Evolutionary conservation across 2,797 vertebrate species (phyloP).

Genomic region (Melanotaenia nigrans): DNA sequence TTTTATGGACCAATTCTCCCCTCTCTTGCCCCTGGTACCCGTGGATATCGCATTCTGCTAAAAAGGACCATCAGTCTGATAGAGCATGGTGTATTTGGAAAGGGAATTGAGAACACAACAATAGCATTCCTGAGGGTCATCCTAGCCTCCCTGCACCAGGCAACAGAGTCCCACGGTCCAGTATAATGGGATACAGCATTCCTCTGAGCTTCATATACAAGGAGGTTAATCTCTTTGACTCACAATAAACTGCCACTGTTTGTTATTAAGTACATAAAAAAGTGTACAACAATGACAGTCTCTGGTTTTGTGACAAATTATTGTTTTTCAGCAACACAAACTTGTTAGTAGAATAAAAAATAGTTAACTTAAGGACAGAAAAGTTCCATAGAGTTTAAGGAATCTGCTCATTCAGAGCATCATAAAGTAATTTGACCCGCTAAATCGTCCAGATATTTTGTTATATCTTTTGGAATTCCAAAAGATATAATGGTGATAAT

Average conservation of each 20-base stretch:
- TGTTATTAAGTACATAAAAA: constrained; percentile 14
- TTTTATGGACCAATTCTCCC: constrained; percentile 85
- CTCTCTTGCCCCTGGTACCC: constrained; percentile 70
- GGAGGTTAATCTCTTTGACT: constrained; percentile 54
- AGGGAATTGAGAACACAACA: constrained; percentile 78
- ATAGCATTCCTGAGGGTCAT: constrained; percentile 87
- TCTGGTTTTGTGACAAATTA: not conserved
- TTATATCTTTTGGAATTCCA: not conserved
- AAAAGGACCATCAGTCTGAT: constrained; percentile 87
- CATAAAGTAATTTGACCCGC: not conserved
- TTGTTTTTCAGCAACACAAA: not conserved
- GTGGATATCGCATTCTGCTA: constrained; percentile 93
- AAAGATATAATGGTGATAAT: not conserved
- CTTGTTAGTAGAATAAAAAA: not conserved
- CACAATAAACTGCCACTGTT: constrained; percentile 38
- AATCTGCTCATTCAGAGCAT: not conserved
- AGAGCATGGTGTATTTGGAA: constrained; percentile 84
- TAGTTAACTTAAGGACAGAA: not conserved
- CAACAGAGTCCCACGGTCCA: constrained; percentile 79
- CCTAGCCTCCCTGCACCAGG: constrained; percentile 73
- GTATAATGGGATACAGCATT: constrained; percentile 72
- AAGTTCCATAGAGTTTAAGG: not conserved
- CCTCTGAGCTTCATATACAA: constrained; percentile 59
- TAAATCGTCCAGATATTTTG: not conserved
- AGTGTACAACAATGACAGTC: not conserved